Conservation (phyloP, 2,113 vertebrate species). For the Burhinus bistriatus region DNA sequence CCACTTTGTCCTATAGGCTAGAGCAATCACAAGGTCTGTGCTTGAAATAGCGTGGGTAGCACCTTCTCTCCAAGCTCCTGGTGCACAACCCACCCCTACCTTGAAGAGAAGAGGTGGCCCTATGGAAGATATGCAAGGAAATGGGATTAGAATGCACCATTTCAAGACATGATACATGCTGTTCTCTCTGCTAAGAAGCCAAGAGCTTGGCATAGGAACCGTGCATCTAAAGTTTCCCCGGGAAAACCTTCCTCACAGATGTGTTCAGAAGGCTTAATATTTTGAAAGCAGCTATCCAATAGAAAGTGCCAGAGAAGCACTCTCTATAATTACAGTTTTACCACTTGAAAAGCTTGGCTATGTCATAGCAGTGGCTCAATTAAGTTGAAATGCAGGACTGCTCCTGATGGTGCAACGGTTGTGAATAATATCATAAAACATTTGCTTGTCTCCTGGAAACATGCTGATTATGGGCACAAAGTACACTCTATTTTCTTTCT, state of each 20-base stretch:
- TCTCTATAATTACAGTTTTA: conserved; percentile 10
- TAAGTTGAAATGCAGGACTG: conserved; percentile 31
- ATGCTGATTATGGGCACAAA: neutral
- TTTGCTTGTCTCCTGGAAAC: conserved; percentile 19
- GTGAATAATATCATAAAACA: conserved; percentile 7
- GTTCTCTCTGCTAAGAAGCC: neutral
- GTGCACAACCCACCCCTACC: neutral
- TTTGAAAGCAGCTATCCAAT: neutral
- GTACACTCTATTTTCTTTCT: neutral
- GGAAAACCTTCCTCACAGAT: neutral
- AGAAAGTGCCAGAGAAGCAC: neutral
- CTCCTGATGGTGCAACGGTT: neutral
- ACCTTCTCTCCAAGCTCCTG: neutral
- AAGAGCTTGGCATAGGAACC: neutral
- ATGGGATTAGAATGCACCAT: neutral
- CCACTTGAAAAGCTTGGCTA: neutral
- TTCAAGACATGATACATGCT: neutral
- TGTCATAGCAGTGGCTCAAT: conserved; percentile 8
- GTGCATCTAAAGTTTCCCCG: neutral
- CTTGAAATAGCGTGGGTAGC: neutral
- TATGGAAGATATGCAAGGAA: rapidly evolving
- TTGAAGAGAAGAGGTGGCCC: neutral
- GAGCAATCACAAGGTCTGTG: neutral
- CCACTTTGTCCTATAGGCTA: neutral
- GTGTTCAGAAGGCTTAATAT: neutral